Evolutionary conservation across 2,113 vertebrate species (phyloP), one percentile per base, ranked within the genome.

Genomic region (Talpa occidentalis): DNA sequence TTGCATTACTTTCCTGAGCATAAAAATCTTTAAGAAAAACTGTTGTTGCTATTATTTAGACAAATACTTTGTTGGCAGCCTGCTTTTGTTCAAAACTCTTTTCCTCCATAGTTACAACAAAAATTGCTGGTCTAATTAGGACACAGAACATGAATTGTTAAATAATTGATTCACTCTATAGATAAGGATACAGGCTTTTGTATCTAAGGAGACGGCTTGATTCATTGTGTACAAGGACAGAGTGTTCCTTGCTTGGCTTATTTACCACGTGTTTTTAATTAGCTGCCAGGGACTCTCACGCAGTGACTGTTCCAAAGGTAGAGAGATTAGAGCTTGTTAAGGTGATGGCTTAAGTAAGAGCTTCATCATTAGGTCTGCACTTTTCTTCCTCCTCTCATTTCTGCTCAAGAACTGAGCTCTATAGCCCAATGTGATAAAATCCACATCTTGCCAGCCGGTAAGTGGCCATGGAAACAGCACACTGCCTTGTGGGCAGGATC

Each of bases 241-340:
- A 62, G 30, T 1, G 24, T 88, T 95, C 79, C 60, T 88, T 69
- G 60, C 52, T 22, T 40, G 73, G 77, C 28, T 72, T 96, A 52
- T 94, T 96, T 84, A 82, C 47, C 26, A 3, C 28, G 6, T 26
- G 47, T 66, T 81, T 56, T 94, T 95, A 86, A 93, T 96, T 69
- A 96, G 59, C 66, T 89, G 78, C 69, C 30, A 19, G 54, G 0
- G 10, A 19, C 37, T 19, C 15, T 70, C 35, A 40, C 8, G 37
- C 60, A 37, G 62, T n/a, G 21, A 5, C n/a, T 32, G 40, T 72
- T 94, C 9, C 44, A 49, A 84, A 96, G n/a, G 47, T 66, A 22
- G 37, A 78, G 42, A 59, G 52, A 37, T 22, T 4, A 26, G 72
- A 70, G 73, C 12, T 79, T 37, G n/a, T 49, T 76, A 40, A 59